Base-by-base conservation (phyloP, 2,888 invertebrate genomes). In the Melanargia galathea region DNA sequence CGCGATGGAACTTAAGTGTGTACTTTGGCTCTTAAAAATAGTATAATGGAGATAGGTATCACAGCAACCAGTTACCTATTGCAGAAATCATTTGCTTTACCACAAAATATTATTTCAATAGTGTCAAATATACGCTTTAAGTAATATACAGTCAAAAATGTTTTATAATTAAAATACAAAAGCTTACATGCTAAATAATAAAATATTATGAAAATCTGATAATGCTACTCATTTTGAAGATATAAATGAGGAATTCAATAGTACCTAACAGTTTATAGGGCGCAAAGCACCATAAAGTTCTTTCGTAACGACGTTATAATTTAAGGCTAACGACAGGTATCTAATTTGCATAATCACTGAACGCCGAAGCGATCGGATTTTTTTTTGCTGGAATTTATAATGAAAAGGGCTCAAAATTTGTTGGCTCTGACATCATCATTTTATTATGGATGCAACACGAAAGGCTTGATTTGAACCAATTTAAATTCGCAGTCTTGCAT, bases 281-380 rank as follows among this genome's bases (percentile, higher is more conserved):
- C 51, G 63, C 58, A 56, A 60, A 61, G 40, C 51, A 33, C 56
- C 61, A 63, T 64, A 63, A 68, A 66, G 55, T 76, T 70, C 75
- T 67, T 69, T 65, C 58, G 68, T 76, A 80, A 82, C 63, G 67
- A 67, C 60, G 52, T 63, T 67, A 67, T 67, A 67, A 65, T 67
- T 65, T 67, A 58, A 58, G 65, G 55, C 57, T 60, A 63, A 60
- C 56, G 65, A 56, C 62, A 64, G 64, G 65, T 62, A 67, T 60
- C 65, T 57, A 48, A 67, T 67, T 67, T 67, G 65, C 67, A 67
- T 67, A 67, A 67, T 60, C 62, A 65, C 62, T 67, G 60, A 55
- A 65, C 38, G 67, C 26, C 60, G 62, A 65, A 60, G 45, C 60
- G 60, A 65, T 58, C 54, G 51, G 65, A 45, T 52, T 51, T 67